phyloP scores from a whole-genome alignment of 2,113 vertebrate genomes.

The Promerops cafer region DNA sequence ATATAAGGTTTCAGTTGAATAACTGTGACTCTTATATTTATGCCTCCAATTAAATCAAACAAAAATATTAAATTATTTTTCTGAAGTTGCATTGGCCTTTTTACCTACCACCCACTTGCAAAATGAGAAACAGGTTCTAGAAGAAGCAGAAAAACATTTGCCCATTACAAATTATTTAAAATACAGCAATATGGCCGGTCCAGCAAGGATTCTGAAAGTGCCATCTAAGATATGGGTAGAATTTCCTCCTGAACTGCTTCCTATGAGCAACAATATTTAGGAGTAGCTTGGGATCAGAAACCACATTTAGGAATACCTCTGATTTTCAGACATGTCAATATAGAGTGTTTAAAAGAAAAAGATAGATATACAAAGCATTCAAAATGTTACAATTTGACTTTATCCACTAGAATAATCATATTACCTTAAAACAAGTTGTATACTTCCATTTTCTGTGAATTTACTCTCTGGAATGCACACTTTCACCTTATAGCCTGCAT shows the following conservation, averaged over 20 bases:
- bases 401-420: not conserved
- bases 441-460: not conserved
- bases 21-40: not conserved
- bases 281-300: not conserved
- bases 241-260: not conserved
- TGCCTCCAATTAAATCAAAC: not conserved
- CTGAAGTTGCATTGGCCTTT: not conserved
- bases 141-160: not conserved
- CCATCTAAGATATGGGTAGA: not conserved
- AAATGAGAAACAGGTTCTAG: not conserved
- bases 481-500: not conserved
- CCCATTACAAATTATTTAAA: not conserved
- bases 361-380: not conserved
- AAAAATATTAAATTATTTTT: not conserved
- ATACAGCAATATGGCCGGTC: not conserved
- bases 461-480: not conserved
- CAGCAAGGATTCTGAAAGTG: not conserved
- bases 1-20: not conserved
- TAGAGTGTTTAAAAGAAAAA: not conserved
- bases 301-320: not conserved
- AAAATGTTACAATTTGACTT: not conserved
- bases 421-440: not conserved
- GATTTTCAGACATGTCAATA: not conserved
- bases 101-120: not conserved
- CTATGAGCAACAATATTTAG: not conserved